Evolutionary conservation across 2,113 vertebrate genomes (phyloP).

Genomic region (Equus quagga): DNA sequence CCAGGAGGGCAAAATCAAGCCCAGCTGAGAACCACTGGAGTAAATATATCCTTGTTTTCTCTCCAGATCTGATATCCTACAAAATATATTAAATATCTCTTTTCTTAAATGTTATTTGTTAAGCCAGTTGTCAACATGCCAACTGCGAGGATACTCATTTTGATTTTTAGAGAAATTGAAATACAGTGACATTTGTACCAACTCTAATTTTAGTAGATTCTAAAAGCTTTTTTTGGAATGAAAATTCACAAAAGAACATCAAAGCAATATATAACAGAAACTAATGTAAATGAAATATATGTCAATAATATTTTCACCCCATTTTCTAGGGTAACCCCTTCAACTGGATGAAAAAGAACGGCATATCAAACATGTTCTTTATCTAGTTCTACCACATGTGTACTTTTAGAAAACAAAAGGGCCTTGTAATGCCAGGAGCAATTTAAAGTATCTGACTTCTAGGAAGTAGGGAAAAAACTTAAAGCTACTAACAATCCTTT

Average conservation of each 20-base stretch:
- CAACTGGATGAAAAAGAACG: neutral
- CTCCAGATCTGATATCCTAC: neutral
- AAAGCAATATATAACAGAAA: neutral
- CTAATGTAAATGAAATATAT: neutral
- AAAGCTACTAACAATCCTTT: neutral
- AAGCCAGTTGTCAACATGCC: neutral
- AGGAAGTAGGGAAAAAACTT: neutral
- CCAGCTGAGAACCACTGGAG: neutral
- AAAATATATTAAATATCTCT: neutral
- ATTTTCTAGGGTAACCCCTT: constrained; percentile 22
- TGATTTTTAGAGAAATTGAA: constrained; percentile 21
- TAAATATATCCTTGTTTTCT: neutral
- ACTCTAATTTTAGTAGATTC: constrained; percentile 43
- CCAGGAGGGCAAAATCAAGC: neutral
- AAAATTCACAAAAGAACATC: constrained; percentile 24
- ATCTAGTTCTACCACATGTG: neutral
- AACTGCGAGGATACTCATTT: neutral
- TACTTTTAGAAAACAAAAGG: constrained; percentile 15
- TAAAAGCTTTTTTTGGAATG: neutral
- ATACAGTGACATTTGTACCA: neutral
- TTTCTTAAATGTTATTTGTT: constrained; percentile 44
- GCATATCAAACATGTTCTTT: neutral
- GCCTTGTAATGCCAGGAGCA: neutral
- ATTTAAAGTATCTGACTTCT: neutral
- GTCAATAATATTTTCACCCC: neutral